phyloP scores from a whole-genome alignment of 2,797 vertebrate species.

The Esox masquinongy region DNA sequence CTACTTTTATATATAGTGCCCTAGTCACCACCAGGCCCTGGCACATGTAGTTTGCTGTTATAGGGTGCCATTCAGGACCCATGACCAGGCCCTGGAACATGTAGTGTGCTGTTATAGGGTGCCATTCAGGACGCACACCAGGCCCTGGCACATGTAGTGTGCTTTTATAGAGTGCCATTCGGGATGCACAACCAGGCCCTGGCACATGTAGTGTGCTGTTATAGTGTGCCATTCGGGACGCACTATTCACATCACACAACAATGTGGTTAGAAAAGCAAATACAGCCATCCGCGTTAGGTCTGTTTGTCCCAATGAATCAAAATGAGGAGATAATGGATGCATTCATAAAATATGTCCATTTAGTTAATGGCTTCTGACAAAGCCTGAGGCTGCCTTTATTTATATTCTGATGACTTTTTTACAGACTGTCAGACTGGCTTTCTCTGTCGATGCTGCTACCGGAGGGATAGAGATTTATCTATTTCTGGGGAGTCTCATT shows the following conservation, averaged over 20 bases:
- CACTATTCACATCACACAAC: constrained; percentile 15
- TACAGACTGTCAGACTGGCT: constrained; percentile 40
- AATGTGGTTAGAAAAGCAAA: constrained; percentile 48
- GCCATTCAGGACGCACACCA: too few species aligned
- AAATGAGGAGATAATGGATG: constrained; percentile 57
- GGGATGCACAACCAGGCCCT: too few species aligned
- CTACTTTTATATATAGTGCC: too few species aligned
- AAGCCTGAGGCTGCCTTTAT: constrained; percentile 74
- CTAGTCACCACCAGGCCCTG: too few species aligned
- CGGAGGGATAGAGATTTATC: constrained; percentile 34
- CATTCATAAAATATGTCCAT: constrained; percentile 75
- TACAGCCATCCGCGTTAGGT: constrained; percentile 49
- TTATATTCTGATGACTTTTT: constrained; percentile 77
- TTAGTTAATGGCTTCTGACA: constrained; percentile 78
- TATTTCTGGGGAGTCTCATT: constrained; percentile 55
- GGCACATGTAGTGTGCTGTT: too few species aligned
- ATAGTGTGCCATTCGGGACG: too few species aligned
- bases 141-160: too few species aligned
- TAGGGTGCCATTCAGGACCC: too few species aligned
- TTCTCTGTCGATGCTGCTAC: constrained; percentile 56
- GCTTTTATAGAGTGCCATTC: too few species aligned
- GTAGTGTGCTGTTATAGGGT: too few species aligned
- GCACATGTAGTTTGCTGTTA: too few species aligned
- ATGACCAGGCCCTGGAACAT: too few species aligned
- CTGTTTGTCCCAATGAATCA: constrained; percentile 51